Evolutionary conservation across 2,888 invertebrate genomes (phyloP).

Genomic region (Melikaiella ostensackeni): DNA sequence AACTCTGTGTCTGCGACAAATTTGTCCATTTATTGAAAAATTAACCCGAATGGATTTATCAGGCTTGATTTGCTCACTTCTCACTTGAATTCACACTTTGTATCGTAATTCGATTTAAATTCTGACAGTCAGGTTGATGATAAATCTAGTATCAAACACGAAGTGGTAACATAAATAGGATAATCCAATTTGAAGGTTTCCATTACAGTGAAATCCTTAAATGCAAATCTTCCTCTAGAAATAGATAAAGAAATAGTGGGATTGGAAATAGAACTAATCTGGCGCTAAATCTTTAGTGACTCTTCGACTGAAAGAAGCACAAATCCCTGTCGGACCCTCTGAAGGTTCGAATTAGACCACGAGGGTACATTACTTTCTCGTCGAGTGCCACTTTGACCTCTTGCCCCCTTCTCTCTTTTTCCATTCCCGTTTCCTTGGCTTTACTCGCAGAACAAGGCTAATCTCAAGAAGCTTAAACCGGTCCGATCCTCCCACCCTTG

Average conservation of each 20-base stretch:
- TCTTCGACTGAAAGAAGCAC: slow-evolving; percentile 22
- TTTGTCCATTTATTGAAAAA: too few relatives aligned
- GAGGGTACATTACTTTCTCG: slow-evolving; percentile 31
- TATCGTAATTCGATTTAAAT: too few relatives aligned
- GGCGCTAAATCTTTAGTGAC: slow-evolving; percentile 18
- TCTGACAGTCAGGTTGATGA: too few relatives aligned
- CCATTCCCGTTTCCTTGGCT: not conserved
- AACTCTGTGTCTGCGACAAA: too few relatives aligned
- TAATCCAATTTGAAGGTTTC: not conserved
- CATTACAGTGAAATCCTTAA: not conserved
- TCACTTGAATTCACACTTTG: too few relatives aligned
- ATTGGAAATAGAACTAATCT: slow-evolving; percentile 16
- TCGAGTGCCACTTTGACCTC: slow-evolving; percentile 28
- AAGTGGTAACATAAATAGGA: too few relatives aligned
- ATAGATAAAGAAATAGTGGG: not conserved
- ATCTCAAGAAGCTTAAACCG: slow-evolving; percentile 40
- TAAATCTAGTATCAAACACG: too few relatives aligned
- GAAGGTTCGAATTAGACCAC: slow-evolving; percentile 36
- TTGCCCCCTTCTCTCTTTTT: slow-evolving; percentile 6
- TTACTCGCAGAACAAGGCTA: slow-evolving; percentile 33
- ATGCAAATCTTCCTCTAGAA: not conserved
- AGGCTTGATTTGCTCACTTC: too few relatives aligned
- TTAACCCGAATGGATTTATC: too few relatives aligned
- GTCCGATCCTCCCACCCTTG: not conserved
- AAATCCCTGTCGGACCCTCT: slow-evolving; percentile 30